phyloP scores from a whole-genome alignment of 2,888 invertebrate species.

The Elmis aenea region DNA sequence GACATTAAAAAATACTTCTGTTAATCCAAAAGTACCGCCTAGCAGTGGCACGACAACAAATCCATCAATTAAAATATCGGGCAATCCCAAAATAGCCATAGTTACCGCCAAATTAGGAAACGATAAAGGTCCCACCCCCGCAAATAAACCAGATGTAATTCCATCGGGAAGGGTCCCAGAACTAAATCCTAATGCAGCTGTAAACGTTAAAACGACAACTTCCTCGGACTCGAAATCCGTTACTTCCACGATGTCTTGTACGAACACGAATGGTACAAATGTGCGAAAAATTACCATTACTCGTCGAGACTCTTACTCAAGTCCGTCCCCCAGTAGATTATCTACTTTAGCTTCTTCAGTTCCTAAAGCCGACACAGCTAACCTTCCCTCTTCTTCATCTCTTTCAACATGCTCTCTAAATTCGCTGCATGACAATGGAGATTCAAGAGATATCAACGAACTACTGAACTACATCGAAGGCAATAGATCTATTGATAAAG shows the following conservation, averaged over 20 bases:
- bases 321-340: neutral
- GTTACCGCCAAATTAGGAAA: neutral
- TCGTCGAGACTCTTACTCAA: conserved; percentile 1
- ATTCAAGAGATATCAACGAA: conserved; percentile 37
- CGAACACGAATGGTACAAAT: conserved; percentile 6
- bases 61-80: neutral
- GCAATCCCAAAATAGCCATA: neutral
- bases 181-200: neutral
- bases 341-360: neutral
- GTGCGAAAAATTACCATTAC: conserved; percentile 6
- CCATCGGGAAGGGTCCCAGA: neutral
- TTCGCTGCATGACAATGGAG: conserved; percentile 15
- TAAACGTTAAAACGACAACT: neutral
- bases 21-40: conserved; percentile 1
- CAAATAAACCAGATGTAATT: neutral
- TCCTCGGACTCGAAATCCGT: neutral
- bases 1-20: no score
- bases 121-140: neutral
- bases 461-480: conserved; percentile 45
- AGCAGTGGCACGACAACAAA: neutral
- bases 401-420: conserved; percentile 15
- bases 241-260: no score
- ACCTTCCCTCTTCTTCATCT: conserved; percentile 9
- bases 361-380: neutral
- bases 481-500: conserved; percentile 36